Base-by-base conservation (phyloP, 2,113 vertebrate species). In the Pavo muticus region DNA sequence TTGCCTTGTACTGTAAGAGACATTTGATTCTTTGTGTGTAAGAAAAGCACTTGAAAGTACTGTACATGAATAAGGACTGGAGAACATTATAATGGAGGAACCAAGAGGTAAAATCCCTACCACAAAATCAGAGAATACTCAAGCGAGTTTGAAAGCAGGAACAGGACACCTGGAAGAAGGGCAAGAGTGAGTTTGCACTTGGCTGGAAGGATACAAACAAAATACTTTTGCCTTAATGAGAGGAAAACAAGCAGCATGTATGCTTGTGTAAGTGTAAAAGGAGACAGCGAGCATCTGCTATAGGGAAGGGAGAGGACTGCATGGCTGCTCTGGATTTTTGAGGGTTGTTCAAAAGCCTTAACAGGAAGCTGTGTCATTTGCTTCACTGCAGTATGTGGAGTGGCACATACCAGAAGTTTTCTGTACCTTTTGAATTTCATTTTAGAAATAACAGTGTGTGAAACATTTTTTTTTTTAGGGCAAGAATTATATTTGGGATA, bases 221-320 rank as follows among this genome's bases (percentile, higher is more conserved):
- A 44, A 40, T 56, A 30, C 19, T 56, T 11, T 40, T 42, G 14
- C 29, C 39, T 21, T 29, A 39, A 47, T 24, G 59, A 37, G 19
- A 71, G 29, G 45, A 30, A n/a, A 48, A 23, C 13, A 63, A 37
- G 44, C 59, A 48, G 35, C n/a, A 4, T 7, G 18, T 47, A 15
- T 76, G 44, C 47, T 37, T 48, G 44, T 71, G 35, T 69, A 87
- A 63, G 42, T 72, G 44, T 96, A 87, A 96, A 91, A 94, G 70
- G 70, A 95, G 90, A 84, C 0, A 64, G 0, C 20, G 24, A 91
- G 21, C 52, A n/a, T 78, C 70, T 95, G 59, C 67, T 89, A n/a
- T 90, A 93, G 86, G 87, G 91, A 91, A 94, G 48, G 81, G 65
- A 88, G 86, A 40, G 68, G 80, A 81, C 52, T 64, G 86, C 39